phyloP scores from a whole-genome alignment of 1,140 invertebrate species.

The Drosophila trapezifrons region DNA sequence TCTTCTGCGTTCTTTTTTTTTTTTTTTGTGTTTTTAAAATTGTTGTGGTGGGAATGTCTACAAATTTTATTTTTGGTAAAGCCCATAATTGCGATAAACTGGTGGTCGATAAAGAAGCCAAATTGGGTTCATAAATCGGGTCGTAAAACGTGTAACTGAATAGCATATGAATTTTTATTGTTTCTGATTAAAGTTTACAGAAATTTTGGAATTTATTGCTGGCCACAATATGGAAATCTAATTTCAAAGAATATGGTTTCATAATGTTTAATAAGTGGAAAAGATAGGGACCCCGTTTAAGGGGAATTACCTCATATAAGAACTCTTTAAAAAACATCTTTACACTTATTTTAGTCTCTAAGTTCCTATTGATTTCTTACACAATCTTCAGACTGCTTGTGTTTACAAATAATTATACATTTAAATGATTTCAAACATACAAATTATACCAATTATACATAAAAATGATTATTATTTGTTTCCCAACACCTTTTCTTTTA shows the following conservation, averaged over 20 bases:
- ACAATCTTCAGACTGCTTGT: not conserved
- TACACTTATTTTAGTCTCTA: not conserved
- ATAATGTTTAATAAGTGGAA: too few species aligned
- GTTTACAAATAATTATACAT: not conserved
- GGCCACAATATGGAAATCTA: not conserved
- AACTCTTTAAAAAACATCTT: too few species aligned
- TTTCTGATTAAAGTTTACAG: not conserved
- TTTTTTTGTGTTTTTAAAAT: not conserved
- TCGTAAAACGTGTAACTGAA: constrained; percentile 34
- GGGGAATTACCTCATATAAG: too few species aligned
- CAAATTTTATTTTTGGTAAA: constrained; percentile 16
- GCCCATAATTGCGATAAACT: constrained; percentile 25
- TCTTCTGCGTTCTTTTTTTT: too few species aligned
- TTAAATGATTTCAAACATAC: not conserved
- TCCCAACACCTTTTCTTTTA: not conserved
- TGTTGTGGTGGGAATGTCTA: constrained; percentile 5
- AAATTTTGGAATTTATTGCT: not conserved
- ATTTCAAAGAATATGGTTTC: not conserved
- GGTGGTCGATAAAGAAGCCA: constrained; percentile 31
- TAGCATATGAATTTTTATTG: constrained; percentile 14
- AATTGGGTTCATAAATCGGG: constrained; percentile 30
- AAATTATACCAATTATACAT: too few species aligned
- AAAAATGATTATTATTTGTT: not conserved
- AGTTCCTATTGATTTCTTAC: not conserved
- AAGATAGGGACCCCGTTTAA: too few species aligned